Conservation (phyloP, 2,797 vertebrate genomes). For the Podarcis lilfordi region DNA sequence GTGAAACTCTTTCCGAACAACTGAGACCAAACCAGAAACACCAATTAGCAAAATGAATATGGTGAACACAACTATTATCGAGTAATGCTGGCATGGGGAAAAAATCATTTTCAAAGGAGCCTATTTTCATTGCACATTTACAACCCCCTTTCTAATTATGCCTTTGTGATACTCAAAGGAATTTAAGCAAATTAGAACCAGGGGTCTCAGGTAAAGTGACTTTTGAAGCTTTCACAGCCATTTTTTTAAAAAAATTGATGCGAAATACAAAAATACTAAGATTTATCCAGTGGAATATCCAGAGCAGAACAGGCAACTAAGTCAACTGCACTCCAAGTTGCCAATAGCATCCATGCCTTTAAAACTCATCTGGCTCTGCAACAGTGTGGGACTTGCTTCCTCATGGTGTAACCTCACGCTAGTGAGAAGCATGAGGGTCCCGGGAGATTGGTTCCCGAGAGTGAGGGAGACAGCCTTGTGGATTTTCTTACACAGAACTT, state of each 20-base stretch:
- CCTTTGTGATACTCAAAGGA: neutral
- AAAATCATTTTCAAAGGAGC: too few species aligned
- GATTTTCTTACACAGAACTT: too few species aligned
- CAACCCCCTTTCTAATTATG: neutral
- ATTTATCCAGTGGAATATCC: neutral
- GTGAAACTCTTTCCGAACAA: neutral
- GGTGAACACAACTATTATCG: neutral
- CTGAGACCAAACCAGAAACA: neutral
- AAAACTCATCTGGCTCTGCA: neutral
- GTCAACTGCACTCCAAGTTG: neutral
- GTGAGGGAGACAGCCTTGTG: too few species aligned
- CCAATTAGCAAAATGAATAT: conserved; percentile 1
- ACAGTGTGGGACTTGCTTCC: too few species aligned
- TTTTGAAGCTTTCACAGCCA: neutral
- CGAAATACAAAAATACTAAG: too few species aligned
- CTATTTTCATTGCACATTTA: neutral
- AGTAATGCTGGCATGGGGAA: neutral
- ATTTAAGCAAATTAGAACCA: neutral
- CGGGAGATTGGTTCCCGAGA: too few species aligned
- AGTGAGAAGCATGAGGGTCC: neutral
- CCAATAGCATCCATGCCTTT: neutral
- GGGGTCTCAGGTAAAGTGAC: neutral
- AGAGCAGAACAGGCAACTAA: neutral
- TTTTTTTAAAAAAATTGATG: neutral
- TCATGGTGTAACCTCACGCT: neutral